Evolutionary conservation across 2,113 vertebrate genomes (phyloP).

Genomic region (Anser cygnoides): DNA sequence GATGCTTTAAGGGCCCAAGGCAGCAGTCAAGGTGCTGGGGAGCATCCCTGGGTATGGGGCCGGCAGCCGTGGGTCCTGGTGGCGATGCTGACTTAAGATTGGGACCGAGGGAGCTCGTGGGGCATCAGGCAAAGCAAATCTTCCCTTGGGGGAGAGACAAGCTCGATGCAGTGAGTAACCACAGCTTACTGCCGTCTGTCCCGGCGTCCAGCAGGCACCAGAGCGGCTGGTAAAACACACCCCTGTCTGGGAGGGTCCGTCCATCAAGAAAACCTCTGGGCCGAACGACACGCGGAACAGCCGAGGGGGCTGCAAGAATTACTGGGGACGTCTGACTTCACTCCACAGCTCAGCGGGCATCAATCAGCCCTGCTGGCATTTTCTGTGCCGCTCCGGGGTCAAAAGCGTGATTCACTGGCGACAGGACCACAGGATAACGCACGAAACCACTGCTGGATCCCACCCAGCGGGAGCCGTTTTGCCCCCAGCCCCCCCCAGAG

Average conservation of each 20-base stretch:
- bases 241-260: background rate
- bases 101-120: background rate
- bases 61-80: background rate
- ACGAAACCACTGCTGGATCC: background rate
- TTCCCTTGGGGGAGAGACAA: background rate
- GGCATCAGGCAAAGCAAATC: background rate
- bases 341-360: background rate
- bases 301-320: background rate
- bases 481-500: too few species aligned
- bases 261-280: background rate
- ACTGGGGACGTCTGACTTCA: background rate
- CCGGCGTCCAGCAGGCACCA: background rate
- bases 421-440: background rate
- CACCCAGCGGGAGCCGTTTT: too few species aligned
- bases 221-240: background rate
- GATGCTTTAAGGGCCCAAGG: fast-evolving
- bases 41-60: background rate
- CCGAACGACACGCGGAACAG: background rate
- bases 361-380: fast-evolving
- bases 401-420: fast-evolving
- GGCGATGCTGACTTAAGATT: background rate
- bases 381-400: background rate
- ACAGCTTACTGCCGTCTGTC: background rate
- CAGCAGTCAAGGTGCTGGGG: background rate
- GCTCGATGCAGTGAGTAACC: background rate